phyloP scores from a whole-genome alignment of 2,888 invertebrate genomes.

The Acanthopleura granulata region DNA sequence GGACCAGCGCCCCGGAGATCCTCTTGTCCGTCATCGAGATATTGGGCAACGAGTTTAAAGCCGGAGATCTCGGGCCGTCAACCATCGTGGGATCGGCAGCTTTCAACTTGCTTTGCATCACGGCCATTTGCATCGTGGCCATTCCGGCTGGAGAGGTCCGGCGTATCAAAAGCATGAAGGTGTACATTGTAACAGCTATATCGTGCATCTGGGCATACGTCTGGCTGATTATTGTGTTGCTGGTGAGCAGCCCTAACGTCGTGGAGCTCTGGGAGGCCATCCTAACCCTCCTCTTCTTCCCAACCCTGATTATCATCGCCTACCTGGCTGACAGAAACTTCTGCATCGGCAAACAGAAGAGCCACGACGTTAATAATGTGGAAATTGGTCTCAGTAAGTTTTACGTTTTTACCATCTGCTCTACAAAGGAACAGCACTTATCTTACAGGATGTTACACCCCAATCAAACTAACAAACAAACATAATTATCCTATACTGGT shows the following conservation, averaged over 20 bases:
- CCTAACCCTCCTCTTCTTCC: constrained; percentile 74
- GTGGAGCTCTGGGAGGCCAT: constrained; percentile 75
- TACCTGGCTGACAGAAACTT: constrained; percentile 73
- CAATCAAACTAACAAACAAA: no score
- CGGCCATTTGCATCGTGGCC: constrained; percentile 73
- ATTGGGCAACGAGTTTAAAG: constrained; percentile 68
- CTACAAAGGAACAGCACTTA: no score
- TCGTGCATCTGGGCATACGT: constrained; percentile 75
- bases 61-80: constrained; percentile 74
- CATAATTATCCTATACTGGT: background rate
- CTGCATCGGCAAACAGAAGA: constrained; percentile 40
- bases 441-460: background rate
- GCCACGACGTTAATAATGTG: constrained; percentile 26
- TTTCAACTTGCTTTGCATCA: constrained; percentile 74
- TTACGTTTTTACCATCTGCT: background rate
- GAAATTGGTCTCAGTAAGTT: constrained; percentile 56
- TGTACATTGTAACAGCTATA: constrained; percentile 68
- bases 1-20: constrained; percentile 75
- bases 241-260: constrained; percentile 65
- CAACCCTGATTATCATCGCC: constrained; percentile 73
- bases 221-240: constrained; percentile 74
- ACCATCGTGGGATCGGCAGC: constrained; percentile 76
- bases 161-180: constrained; percentile 70
- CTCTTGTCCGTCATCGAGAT: constrained; percentile 74
- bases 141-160: constrained; percentile 71